Percentiles rank a stretch among this genome's conserved stretches.
Evolutionary conservation across 2,888 invertebrate species (phyloP).

Genomic region (Drosophila aldrichi): DNA sequence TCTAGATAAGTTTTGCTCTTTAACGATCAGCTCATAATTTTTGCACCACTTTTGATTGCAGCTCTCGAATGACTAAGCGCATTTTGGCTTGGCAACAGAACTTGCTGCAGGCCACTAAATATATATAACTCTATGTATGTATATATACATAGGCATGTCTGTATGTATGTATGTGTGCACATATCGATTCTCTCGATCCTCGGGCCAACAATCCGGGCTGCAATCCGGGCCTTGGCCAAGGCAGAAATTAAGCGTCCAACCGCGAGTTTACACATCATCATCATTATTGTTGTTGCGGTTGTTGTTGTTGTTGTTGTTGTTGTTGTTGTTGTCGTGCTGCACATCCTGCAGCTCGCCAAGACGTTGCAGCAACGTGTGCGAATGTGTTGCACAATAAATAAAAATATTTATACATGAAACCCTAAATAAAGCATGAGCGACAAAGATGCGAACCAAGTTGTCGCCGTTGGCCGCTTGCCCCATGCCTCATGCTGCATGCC

Average conservation of each 20-base stretch:
- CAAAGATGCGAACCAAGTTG: conserved; percentile 77
- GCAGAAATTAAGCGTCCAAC: conserved; percentile 79
- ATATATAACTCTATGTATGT: neutral
- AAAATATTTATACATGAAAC: conserved; percentile 82
- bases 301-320: conserved; percentile 27
- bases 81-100: conserved; percentile 49
- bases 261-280: conserved; percentile 81
- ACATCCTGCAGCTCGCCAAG: conserved; percentile 55
- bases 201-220: conserved; percentile 26
- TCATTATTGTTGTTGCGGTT: conserved; percentile 73
- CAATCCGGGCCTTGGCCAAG: conserved; percentile 64
- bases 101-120: neutral
- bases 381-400: conserved; percentile 82
- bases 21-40: conserved; percentile 40
- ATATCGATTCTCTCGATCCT: conserved; percentile 16
- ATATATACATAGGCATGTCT: neutral
- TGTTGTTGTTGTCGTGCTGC: conserved; percentile 57
- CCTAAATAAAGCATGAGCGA: conserved; percentile 81
- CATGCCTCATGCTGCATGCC: conserved; percentile 22
- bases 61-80: conserved; percentile 46
- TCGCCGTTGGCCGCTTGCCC: conserved; percentile 25
- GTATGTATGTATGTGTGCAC: neutral
- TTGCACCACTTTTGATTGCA: conserved; percentile 51
- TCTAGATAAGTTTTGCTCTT: conserved; percentile 22
- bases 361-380: conserved; percentile 70